Percentiles rank a stretch among this genome's conserved stretches.
These are phyloP conservation scores for Parazoanthus darwini DNA, from an alignment of 92 coral and sea anemone genomes.

Conservation along the genomic window DNA sequence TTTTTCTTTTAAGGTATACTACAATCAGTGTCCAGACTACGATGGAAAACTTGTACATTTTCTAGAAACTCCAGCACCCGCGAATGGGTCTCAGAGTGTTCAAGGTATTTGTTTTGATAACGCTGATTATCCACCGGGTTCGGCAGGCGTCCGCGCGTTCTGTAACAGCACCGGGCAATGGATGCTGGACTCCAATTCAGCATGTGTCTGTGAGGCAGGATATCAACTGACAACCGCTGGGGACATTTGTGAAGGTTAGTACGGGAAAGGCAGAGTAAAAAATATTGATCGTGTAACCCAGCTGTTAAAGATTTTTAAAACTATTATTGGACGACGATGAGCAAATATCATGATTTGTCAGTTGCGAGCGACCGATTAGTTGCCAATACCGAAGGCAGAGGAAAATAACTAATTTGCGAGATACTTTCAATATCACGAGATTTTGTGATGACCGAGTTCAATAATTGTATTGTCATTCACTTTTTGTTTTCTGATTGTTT, in stretches of 20 bases:
- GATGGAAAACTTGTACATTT: not conserved
- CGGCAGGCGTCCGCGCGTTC: not conserved
- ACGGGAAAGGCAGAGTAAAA: not conserved
- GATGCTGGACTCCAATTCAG: not conserved
- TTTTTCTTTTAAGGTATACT: conserved; percentile 25
- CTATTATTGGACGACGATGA: no score
- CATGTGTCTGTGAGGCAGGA: conserved; percentile 11
- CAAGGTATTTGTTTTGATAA: not conserved
- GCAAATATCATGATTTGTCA: no score
- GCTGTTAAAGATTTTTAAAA: not conserved
- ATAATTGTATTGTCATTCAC: no score
- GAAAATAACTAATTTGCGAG: no score
- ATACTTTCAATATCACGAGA: no score
- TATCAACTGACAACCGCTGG: not conserved
- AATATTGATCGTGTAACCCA: not conserved
- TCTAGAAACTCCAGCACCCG: not conserved
- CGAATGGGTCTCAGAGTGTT: not conserved
- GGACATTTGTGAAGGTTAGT: conserved; percentile 4
- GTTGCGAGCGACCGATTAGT: no score
- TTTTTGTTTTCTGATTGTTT: no score
- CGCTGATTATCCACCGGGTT: not conserved
- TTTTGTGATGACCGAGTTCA: no score
- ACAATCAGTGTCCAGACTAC: not conserved
- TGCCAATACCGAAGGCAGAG: no score
- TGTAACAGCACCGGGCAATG: conserved; percentile 14